A percentile compares a stretch with the other conserved stretches of the same genome.
Evolutionary conservation across 2,888 invertebrate species (phyloP).

Genomic region (Clivina fossor): DNA sequence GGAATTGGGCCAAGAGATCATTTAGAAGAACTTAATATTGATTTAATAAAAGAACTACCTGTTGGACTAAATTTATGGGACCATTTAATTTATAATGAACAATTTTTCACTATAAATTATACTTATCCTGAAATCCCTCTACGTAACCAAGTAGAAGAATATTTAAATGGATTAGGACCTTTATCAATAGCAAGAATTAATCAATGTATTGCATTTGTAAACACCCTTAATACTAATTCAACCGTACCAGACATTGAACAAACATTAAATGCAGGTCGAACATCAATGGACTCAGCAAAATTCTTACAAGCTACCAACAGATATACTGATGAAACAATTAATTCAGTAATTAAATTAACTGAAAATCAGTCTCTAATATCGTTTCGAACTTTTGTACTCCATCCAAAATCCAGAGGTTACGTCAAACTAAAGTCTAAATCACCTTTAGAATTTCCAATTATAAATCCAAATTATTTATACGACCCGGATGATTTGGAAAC

Average conservation of each 20-base stretch:
- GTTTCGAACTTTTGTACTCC: too few relatives aligned
- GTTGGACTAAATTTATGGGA: conserved; percentile 68
- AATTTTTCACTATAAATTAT: background rate
- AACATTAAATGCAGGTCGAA: background rate
- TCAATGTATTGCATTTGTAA: background rate
- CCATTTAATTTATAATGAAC: conserved; percentile 51
- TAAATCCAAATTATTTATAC: conserved; percentile 61
- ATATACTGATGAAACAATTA: too few relatives aligned
- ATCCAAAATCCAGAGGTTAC: conserved; percentile 56
- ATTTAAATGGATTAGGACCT: background rate
- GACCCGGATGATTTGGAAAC: conserved; percentile 49
- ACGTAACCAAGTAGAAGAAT: background rate
- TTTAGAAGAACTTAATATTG: conserved; percentile 57
- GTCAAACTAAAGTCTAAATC: conserved; percentile 55
- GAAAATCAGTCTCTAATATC: too few relatives aligned
- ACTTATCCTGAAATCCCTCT: background rate
- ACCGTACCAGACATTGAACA: background rate
- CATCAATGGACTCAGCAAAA: too few relatives aligned
- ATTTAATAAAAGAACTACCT: conserved; percentile 60
- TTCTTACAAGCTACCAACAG: too few relatives aligned
- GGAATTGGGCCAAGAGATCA: conserved; percentile 68
- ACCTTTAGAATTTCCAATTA: conserved; percentile 60
- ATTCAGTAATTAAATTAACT: too few relatives aligned
- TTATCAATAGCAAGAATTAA: background rate
- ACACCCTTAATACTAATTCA: background rate